Evolutionary conservation across 2,797 vertebrate genomes (phyloP).

Genomic region (Aselliscus stoliczkanus): DNA sequence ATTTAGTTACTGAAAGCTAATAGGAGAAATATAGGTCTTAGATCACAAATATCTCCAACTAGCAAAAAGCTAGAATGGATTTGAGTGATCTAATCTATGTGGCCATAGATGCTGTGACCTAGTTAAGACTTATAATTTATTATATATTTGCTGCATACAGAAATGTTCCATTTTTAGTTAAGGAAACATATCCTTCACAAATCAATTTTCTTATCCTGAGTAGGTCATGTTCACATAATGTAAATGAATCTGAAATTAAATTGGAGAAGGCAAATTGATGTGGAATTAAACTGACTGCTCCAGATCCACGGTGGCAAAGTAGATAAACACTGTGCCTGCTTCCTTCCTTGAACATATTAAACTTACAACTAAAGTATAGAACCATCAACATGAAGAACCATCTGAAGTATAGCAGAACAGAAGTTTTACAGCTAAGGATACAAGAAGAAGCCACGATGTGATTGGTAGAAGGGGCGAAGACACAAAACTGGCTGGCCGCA

Average conservation of each 20-base stretch:
- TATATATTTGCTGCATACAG: neutral
- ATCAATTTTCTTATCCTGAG: neutral
- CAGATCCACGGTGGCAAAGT: neutral
- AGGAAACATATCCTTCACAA: neutral
- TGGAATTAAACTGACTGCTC: slow-evolving; percentile 6
- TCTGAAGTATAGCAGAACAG: too few relatives aligned
- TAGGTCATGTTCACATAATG: neutral
- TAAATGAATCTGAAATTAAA: slow-evolving; percentile 43
- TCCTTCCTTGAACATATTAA: too few relatives aligned
- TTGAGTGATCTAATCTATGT: neutral
- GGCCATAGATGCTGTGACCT: neutral
- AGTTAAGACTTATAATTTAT: neutral
- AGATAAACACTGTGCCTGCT: neutral
- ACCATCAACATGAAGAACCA: too few relatives aligned
- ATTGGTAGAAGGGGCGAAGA: too few relatives aligned
- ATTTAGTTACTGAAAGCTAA: neutral
- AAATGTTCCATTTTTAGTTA: neutral
- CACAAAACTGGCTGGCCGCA: too few relatives aligned
- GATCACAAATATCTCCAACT: neutral
- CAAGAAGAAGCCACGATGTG: too few relatives aligned
- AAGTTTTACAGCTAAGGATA: too few relatives aligned
- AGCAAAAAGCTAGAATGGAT: neutral
- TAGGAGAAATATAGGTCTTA: neutral
- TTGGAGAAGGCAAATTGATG: neutral
- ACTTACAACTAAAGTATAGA: too few relatives aligned